Base-by-base conservation (phyloP, 2,797 vertebrate genomes). In the Diplodus puntazzo region DNA sequence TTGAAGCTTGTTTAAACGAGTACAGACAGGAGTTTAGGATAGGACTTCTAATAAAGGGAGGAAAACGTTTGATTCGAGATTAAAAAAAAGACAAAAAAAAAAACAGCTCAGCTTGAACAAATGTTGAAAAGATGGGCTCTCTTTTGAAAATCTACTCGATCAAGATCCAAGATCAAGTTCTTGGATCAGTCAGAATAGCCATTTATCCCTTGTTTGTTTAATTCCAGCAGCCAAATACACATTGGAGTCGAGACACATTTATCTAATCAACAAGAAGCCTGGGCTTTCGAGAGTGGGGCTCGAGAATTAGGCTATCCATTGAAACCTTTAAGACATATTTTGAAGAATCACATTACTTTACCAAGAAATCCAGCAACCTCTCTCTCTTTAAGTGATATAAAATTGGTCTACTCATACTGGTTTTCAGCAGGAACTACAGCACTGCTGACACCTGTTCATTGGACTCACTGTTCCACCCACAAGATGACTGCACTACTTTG, bases 21-120 rank as follows among this genome's bases (percentile, higher is more conserved):
- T 7, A 16, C 34, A 39, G 57, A 65, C 27, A 42, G 27, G 30
- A 34, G 8, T 34, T 34, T 7, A 34, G 34, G 27, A 61, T n/a
- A 9, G 10, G 23, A 23, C 42, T 67, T 68, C 1, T 13, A 58
- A 49, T 5, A 2, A 25, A 3, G n/a, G 21, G 21, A 52, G 60
- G 57, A 12, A 64, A 57, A 39, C 69, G 60, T 79, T 67, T 50
- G 23, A 81, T 73, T 59, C 1, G 3, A 59, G 45, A 72, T 79
- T 20, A 74, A 69, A 64, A 60, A 27, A 2, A 25, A n/a, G n/a
- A 75, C 73, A 69, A 53, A 34, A 74, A 66, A 64, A 60, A 75
- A 73, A 73, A 58, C 60, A 67, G 61, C 67, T 53, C 69, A 48
- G 61, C 4, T 0, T 39, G 73, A 70, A 46, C 27, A 54, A 49